Base-by-base conservation (phyloP, 2,888 invertebrate species). In the Amblyjoppa fuscipennis region DNA sequence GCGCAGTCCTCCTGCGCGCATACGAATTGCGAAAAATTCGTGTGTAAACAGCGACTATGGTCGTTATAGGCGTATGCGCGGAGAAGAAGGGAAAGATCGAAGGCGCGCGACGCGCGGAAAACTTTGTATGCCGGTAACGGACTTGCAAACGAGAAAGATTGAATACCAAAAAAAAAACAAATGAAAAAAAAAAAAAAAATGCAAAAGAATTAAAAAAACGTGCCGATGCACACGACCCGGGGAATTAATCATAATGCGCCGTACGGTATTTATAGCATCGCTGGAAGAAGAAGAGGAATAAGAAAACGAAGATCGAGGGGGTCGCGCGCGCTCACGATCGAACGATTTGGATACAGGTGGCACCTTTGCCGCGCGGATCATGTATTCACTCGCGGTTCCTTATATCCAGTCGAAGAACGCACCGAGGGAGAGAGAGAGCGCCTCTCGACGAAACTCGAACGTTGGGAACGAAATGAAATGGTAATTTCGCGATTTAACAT, bases 1-100 rank as follows among this genome's bases (percentile, higher is more conserved):
- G 85, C 81, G 80, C 34, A 87, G 83, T 81, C 88, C 84, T 88
- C 86, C 88, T 89, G 82, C 90, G 86, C 89, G 93, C 92, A 93
- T 93, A 92, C 92, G 90, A 93, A 93, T 93, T 90, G 88, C 90
- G 83, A 91, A 82, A 84, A 92, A 93, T 91, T 91, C 91, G 90
- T 91, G 90, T 56, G 77, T 86, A 86, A 68, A 41, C 38, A 45
- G 41, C 45, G 16, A 49, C 45, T 49, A 49, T 49, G 16, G 45
- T 49, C 16, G 45, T 49, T 49, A 49, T 4, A 16, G 45, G 11
- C 16, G 45, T 49, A 49, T 16, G 5, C 45, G 45, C 13, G 13
- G 45, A 16, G n/a, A 51, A 66, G 51, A 73, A 38, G 51, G 51
- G 38, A 51, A 53, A 80, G 64, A 64, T 64, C 64, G 64, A 64